phyloP scores from a whole-genome alignment of 2,113 vertebrate genomes.

The Saimiri boliviensis region DNA sequence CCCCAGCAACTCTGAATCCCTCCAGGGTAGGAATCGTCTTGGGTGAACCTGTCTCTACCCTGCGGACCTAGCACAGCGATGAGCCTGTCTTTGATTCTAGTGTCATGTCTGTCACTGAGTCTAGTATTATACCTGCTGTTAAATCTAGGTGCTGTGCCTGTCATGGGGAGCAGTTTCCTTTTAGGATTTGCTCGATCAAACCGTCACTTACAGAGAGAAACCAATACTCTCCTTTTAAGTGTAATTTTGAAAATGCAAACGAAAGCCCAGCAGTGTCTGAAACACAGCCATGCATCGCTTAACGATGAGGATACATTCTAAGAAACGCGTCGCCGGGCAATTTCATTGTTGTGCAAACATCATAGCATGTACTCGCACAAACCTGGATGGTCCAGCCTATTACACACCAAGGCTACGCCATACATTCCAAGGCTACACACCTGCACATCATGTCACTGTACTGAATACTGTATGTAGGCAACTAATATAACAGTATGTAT shows the following conservation, averaged over 20 bases:
- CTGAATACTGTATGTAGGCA: background rate
- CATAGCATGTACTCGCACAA: background rate
- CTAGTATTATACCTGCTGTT: background rate
- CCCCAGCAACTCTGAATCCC: background rate
- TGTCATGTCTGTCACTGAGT: background rate
- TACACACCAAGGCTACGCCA: background rate
- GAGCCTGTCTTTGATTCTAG: rapidly evolving
- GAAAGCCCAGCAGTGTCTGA: background rate
- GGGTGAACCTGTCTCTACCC: background rate
- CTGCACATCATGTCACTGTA: background rate
- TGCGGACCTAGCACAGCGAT: background rate
- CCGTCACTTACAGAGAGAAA: no score
- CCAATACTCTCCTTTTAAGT: background rate
- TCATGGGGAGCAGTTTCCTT: background rate
- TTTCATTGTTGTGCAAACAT: background rate
- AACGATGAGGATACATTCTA: background rate
- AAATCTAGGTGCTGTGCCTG: background rate
- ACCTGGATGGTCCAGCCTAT: background rate
- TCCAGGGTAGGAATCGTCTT: background rate
- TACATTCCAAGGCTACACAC: background rate
- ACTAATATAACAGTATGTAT: background rate
- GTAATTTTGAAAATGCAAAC: background rate
- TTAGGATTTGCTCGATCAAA: background rate
- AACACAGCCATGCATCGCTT: background rate
- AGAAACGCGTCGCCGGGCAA: background rate